Evolutionary conservation across 2,888 invertebrate genomes (phyloP), one percentile per base, ranked within the genome.

Genomic region (Silvanus unidentatus): DNA sequence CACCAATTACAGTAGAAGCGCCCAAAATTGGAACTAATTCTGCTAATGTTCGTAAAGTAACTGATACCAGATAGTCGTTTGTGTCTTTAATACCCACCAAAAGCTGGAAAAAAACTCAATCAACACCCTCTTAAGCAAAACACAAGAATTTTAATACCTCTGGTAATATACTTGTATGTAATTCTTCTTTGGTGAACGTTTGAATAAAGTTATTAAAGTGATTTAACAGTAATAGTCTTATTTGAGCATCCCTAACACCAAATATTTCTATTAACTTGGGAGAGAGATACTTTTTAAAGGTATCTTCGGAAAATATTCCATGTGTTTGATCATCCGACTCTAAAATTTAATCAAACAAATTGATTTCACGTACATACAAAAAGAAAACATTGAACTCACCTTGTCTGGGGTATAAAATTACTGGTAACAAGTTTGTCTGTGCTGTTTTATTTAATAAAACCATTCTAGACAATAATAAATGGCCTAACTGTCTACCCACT

Each of bases 41-140:
- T 45, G 93, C 90, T 45, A 95, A 71, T 42, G 88, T 86, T 44
- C 82, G 78, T 39, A 95, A 73, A 9, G 93, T 93, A 46, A 84
- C 81, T 16, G 86, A 80, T 1, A 94, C 94, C 48, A 95, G 73
- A 43, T 77, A 77, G 66, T 94, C 90, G 69, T 90, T 87, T 1
- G 81, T 83, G 64, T 95, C 94, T 68, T 89, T 87, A 55, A 95
- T 85, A 2, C 93, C 94, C 28, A 91, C 78, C 30, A 93, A 75
- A 41, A 94, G 72, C 82, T 86, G 71, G 42, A 77, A 77, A 48
- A 50, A 50, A 39, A 22, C 27, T 14, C 42, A 39, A 22, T n/a
- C n/a, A n/a, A n/a, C n/a, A n/a, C n/a, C n/a, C n/a, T n/a, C n/a
- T 22, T 22, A 16, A 16, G 37, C 3, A 9, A 15, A 15, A n/a